Evolutionary conservation across 2,888 invertebrate genomes (phyloP).

Genomic region (Matsumyia berberina): DNA sequence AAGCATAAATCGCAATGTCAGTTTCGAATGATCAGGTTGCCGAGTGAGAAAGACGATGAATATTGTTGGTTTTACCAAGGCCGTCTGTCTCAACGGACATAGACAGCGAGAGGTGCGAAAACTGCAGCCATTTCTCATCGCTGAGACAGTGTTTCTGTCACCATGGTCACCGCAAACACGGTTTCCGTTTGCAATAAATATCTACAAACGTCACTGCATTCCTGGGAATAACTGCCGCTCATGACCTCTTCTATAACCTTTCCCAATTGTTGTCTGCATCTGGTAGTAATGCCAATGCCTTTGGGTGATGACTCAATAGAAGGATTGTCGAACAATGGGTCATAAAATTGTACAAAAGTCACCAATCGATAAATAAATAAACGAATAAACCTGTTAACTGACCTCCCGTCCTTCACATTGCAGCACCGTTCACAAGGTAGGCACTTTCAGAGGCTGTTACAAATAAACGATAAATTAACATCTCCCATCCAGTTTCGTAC

Average conservation of each 20-base stretch:
- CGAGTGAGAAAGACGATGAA: no score
- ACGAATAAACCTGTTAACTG: conserved; percentile 5
- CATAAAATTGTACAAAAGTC: conserved; percentile 1
- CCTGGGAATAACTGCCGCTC: not conserved
- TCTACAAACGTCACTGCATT: not conserved
- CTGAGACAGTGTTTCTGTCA: no score
- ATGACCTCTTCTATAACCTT: not conserved
- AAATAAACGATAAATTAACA: conserved; percentile 14
- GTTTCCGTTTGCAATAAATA: not conserved
- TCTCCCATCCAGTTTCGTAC: conserved; percentile 2
- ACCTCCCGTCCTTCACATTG: conserved; percentile 1
- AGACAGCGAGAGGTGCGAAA: no score
- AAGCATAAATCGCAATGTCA: no score
- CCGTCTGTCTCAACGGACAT: no score
- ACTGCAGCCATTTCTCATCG: no score
- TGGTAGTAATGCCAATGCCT: not conserved
- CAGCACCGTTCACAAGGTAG: not conserved
- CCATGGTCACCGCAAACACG: no score
- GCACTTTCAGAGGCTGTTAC: not conserved
- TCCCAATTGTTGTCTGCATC: not conserved
- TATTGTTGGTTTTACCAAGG: no score
- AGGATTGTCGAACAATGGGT: not conserved
- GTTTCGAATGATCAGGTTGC: no score
- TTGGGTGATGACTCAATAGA: not conserved
- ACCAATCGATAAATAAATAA: not conserved